Base-by-base conservation (phyloP, 1,140 invertebrate genomes). In the Plodia interpunctella region DNA sequence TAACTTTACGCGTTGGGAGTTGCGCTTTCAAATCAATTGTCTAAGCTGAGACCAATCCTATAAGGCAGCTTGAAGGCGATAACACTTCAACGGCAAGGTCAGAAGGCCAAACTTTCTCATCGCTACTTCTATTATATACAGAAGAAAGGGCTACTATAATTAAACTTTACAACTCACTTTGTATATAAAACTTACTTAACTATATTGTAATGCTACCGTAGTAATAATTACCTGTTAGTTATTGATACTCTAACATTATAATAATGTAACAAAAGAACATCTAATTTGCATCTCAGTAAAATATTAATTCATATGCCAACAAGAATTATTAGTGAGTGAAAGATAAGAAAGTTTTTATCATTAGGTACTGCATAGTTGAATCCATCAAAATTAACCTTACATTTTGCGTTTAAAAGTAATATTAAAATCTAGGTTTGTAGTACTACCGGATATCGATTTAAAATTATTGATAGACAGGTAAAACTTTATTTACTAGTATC, bases 1-100 rank as follows among this genome's bases (percentile, higher is more conserved):
- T 32, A 32, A 9, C 30, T 10, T 32, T 9, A 11, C 8, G 15
- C 15, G 10, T 15, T 44, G 13, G 15, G 38, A 44, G 15, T 32
- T 44, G 38, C 38, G 15, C 38, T 44, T 44, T 44, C 13, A 44
- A 44, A 44, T 44, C 38, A 44, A 44, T 44, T n/a, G 38, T 44
- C 13, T 5, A 17, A 17, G 13, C 2, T 13, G 13, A 44, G 15
- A 10, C 38, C 15, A 44, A 44, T 44, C 38, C 15, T 44, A 44
- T 44, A 44, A 10, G 38, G 38, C 5, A 15, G n/a, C 38, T 44
- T 1, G 38, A 44, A 15, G 38, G 38, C 13, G 38, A 44, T 44
- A 44, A 44, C 38, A 44, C 38, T 17, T 44, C 38, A 44, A 44
- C n/a, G 38, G 38, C 38, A 44, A 44, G 38, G 38, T 44, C 38